Percentiles rank a stretch among this genome's conserved stretches.
Evolutionary conservation across 2,888 invertebrate species (phyloP).

Genomic region (Podotricha telesiphe): DNA sequence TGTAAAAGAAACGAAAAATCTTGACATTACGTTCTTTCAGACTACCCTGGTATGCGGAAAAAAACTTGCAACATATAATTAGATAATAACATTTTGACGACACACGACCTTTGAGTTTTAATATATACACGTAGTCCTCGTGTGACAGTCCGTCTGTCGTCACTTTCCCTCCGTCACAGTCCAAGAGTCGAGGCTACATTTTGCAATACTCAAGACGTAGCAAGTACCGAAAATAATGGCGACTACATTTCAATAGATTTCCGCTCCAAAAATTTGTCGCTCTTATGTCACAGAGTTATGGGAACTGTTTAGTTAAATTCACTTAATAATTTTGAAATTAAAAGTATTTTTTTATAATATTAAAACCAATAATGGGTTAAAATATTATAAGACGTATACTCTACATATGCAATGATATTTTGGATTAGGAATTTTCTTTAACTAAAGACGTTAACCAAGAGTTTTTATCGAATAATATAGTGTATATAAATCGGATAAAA

Average conservation of each 20-base stretch:
- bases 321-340: neutral
- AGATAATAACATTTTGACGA: neutral
- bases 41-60: too few relatives aligned
- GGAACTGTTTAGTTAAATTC: neutral
- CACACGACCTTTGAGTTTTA: neutral
- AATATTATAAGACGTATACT: too few relatives aligned
- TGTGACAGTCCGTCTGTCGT: conserved; percentile 22
- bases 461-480: neutral
- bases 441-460: too few relatives aligned
- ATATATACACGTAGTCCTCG: neutral
- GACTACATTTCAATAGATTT: conserved; percentile 17
- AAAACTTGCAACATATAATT: neutral
- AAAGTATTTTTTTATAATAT: neutral
- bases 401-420: too few relatives aligned
- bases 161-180: conserved; percentile 13
- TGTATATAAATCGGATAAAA: too few relatives aligned
- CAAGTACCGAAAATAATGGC: conserved; percentile 28
- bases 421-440: too few relatives aligned
- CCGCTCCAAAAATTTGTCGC: conserved; percentile 34
- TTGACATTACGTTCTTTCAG: too few relatives aligned
- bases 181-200: conserved; percentile 7
- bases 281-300: conserved; percentile 18
- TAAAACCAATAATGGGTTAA: too few relatives aligned
- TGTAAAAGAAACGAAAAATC: too few relatives aligned
- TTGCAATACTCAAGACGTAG: conserved; percentile 25